phyloP scores from a whole-genome alignment of 1,140 invertebrate species.

The Dreissena rostriformis region DNA sequence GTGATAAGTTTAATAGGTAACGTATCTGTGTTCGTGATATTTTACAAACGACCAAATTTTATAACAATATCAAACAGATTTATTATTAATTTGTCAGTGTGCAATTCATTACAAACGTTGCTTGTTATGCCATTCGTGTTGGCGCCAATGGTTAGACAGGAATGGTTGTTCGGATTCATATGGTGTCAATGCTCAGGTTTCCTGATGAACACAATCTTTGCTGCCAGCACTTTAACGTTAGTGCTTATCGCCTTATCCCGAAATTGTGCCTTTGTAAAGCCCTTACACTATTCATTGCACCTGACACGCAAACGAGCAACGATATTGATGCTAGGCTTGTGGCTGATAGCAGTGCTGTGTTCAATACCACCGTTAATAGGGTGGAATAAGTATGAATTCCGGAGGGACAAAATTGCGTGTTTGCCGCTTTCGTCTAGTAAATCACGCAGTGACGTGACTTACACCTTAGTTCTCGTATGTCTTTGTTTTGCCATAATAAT shows the following conservation, averaged over 20 bases:
- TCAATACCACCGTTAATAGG: constrained; percentile 74
- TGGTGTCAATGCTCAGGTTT: constrained; percentile 83
- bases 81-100: constrained; percentile 87
- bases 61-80: constrained; percentile 87
- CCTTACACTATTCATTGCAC: constrained; percentile 83
- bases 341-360: constrained; percentile 82
- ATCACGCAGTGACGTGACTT: constrained; percentile 64
- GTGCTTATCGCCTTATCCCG: constrained; percentile 92
- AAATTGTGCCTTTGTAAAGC: constrained; percentile 87
- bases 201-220: constrained; percentile 82
- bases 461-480: constrained; percentile 72
- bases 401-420: constrained; percentile 74
- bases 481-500: constrained; percentile 85
- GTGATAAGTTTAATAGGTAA: constrained; percentile 83
- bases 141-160: constrained; percentile 75
- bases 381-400: constrained; percentile 77
- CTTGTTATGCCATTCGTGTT: constrained; percentile 85
- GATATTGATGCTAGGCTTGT: constrained; percentile 86
- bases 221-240: constrained; percentile 87
- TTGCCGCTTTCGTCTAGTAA: constrained; percentile 72
- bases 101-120: constrained; percentile 85
- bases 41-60: constrained; percentile 83
- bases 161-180: constrained; percentile 77
- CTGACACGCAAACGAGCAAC: constrained; percentile 89
- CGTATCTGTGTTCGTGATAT: constrained; percentile 84